These are phyloP conservation scores for Carassius auratus DNA, from an alignment of 2,113 vertebrate genomes.

Conservation along the genomic window DNA sequence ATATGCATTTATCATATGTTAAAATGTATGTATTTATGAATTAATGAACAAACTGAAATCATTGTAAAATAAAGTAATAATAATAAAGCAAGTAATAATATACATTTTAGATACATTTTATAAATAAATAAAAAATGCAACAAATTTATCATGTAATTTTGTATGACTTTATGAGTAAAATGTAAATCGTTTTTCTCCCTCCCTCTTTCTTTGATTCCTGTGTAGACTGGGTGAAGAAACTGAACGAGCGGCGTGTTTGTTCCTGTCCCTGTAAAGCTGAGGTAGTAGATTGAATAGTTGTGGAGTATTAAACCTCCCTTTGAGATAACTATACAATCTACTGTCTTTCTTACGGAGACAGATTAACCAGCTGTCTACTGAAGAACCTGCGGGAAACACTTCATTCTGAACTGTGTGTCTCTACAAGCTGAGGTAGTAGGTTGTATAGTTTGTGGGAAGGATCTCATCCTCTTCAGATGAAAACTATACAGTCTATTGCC, in stretches of 20 bases:
- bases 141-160: background rate
- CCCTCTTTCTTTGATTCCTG: conserved; percentile 32
- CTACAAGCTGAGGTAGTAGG: conserved; percentile 92
- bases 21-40: background rate
- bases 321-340: conserved; percentile 96
- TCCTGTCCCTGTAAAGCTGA: conserved; percentile 89
- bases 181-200: conserved; percentile 1
- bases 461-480: conserved; percentile 84
- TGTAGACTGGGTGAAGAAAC: conserved; percentile 47
- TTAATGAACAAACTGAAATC: too few relatives aligned
- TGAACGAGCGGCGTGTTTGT: background rate
- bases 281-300: conserved; percentile 99
- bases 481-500: conserved; percentile 97
- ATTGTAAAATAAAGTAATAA: too few relatives aligned
- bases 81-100: too few relatives aligned
- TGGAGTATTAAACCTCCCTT: conserved; percentile 84
- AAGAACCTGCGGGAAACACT: background rate
- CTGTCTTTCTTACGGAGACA: conserved; percentile 94
- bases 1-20: background rate
- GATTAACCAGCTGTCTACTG: conserved; percentile 64
- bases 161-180: conserved; percentile 14
- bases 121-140: too few relatives aligned
- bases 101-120: too few relatives aligned
- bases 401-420: conserved; percentile 61
- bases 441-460: conserved; percentile 94